Conservation (phyloP, 2,888 invertebrate species). For the Ernsta delagoae region DNA sequence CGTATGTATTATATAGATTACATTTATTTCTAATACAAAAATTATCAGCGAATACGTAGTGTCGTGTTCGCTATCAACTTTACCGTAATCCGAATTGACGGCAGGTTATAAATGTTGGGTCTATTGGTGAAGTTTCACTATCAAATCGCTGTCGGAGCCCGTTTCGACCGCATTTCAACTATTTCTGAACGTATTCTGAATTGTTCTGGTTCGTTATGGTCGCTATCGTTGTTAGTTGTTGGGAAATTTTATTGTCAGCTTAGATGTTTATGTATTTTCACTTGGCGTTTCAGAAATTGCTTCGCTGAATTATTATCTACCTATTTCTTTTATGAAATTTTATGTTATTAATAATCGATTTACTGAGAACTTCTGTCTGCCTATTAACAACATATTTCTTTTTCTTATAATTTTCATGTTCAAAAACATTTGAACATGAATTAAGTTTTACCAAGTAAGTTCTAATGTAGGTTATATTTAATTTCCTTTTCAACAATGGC, state of each 20-base stretch:
- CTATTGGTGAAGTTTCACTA: slow-evolving; percentile 27
- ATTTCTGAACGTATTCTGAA: slow-evolving; percentile 20
- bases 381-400: too few relatives aligned
- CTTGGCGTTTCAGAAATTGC: too few relatives aligned
- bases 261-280: not conserved
- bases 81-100: slow-evolving; percentile 9
- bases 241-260: not conserved
- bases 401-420: too few relatives aligned
- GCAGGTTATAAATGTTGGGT: slow-evolving; percentile 31
- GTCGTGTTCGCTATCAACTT: not conserved
- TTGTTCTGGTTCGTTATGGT: slow-evolving; percentile 13
- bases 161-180: slow-evolving; percentile 13
- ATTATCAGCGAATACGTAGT: not conserved
- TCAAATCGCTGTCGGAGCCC: slow-evolving; percentile 23
- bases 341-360: too few relatives aligned
- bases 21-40: not conserved
- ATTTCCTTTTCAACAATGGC: too few relatives aligned
- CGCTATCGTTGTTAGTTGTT: not conserved
- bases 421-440: too few relatives aligned
- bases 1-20: not conserved
- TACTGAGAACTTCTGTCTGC: too few relatives aligned
- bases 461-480: too few relatives aligned
- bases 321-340: too few relatives aligned
- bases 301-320: too few relatives aligned
- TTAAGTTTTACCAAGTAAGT: too few relatives aligned